Evolutionary conservation across 1,140 invertebrate species (phyloP).

Genomic region (Achatina immaculata): DNA sequence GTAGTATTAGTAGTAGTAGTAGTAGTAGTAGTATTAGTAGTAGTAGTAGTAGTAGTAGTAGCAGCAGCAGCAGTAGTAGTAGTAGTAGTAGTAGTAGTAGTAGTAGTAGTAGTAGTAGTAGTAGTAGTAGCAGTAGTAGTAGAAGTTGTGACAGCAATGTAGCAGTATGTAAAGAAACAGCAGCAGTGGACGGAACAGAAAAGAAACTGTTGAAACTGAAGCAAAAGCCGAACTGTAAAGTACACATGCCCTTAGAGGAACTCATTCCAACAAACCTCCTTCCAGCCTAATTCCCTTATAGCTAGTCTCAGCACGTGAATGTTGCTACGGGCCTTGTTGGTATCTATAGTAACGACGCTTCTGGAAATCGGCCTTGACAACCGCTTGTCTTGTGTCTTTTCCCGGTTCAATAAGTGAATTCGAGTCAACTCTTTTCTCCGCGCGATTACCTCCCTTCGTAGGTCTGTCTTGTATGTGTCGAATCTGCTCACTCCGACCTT

Average conservation of each 20-base stretch:
- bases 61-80: neutral
- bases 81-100: neutral
- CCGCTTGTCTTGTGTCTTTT: constrained; percentile 2
- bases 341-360: constrained; percentile 65
- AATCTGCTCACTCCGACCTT: neutral
- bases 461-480: constrained; percentile 32
- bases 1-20: too few relatives aligned
- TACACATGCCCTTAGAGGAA: too few relatives aligned
- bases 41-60: neutral
- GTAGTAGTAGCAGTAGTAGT: neutral
- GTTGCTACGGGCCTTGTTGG: constrained; percentile 65
- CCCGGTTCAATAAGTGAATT: neutral
- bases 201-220: too few relatives aligned
- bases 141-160: neutral
- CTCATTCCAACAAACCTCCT: constrained; percentile 65
- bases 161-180: neutral
- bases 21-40: too few relatives aligned
- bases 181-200: too few relatives aligned
- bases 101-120: neutral
- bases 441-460: constrained; percentile 16
- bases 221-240: neutral
- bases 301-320: constrained; percentile 64
- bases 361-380: constrained; percentile 36
- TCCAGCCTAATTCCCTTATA: constrained; percentile 67
- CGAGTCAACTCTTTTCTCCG: constrained; percentile 8